A percentile compares a stretch with the other conserved stretches of the same genome.
These are phyloP conservation scores for Spea multiplicata DNA, from an alignment of 2,113 vertebrate species.

Conservation along the genomic window DNA sequence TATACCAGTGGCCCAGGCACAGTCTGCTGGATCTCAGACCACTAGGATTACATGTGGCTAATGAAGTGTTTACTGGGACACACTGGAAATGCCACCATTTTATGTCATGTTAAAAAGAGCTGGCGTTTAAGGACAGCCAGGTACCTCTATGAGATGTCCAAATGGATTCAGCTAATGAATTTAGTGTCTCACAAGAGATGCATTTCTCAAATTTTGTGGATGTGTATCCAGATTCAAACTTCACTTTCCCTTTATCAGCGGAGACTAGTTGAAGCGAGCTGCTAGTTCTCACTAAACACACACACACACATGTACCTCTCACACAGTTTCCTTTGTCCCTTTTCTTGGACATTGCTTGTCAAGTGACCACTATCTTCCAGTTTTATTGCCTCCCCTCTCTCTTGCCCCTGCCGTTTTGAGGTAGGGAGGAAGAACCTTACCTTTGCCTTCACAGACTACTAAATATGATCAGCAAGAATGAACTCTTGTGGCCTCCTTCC, in stretches of 20 bases:
- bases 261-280: slow-evolving; percentile 13
- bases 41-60: slow-evolving; percentile 16
- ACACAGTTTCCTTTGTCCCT: slow-evolving; percentile 39
- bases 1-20: slow-evolving; percentile 3
- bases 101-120: slow-evolving; percentile 9
- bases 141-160: not conserved
- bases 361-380: slow-evolving; percentile 44
- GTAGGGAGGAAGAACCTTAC: slow-evolving; percentile 10
- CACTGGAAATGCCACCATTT: slow-evolving; percentile 21
- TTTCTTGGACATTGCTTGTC: slow-evolving; percentile 46
- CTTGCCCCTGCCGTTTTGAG: slow-evolving; percentile 3
- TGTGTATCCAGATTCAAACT: slow-evolving; percentile 11
- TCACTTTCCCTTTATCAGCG: slow-evolving; percentile 15
- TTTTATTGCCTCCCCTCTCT: slow-evolving; percentile 29
- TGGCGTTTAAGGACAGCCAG: not conserved
- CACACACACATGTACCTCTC: slow-evolving; percentile 17
- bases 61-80: not conserved
- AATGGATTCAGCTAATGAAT: slow-evolving; percentile 6
- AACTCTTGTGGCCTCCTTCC: slow-evolving; percentile 12
- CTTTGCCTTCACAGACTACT: slow-evolving; percentile 28
- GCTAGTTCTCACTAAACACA: slow-evolving; percentile 14
- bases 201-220: slow-evolving; percentile 3
- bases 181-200: not conserved
- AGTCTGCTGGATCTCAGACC: slow-evolving; percentile 13
- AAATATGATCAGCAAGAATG: slow-evolving; percentile 20